phyloP scores from a whole-genome alignment of 2,888 invertebrate species.

The Zhengitettix transpicula region DNA sequence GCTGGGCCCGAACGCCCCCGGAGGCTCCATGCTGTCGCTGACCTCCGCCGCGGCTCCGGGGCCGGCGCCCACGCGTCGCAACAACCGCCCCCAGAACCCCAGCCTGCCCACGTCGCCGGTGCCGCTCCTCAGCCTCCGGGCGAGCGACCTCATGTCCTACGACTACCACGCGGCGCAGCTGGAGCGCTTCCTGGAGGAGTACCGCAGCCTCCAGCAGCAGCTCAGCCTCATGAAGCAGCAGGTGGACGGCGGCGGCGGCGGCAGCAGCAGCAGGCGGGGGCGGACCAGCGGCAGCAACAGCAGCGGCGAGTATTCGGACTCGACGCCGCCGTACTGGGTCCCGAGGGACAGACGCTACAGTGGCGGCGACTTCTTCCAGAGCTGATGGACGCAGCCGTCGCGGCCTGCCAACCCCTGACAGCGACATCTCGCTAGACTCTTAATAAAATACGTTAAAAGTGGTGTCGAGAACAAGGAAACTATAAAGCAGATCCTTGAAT shows the following conservation, averaged over 20 bases:
- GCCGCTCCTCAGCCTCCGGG: slow-evolving; percentile 7
- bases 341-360: slow-evolving; percentile 30
- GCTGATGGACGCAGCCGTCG: slow-evolving; percentile 23
- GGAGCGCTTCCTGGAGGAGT: slow-evolving; percentile 64
- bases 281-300: slow-evolving; percentile 4
- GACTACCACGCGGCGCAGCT: slow-evolving; percentile 66
- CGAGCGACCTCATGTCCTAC: slow-evolving; percentile 32
- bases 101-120: slow-evolving; percentile 48
- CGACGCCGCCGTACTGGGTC: slow-evolving; percentile 26
- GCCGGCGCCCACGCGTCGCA: slow-evolving; percentile 17
- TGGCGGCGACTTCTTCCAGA: slow-evolving; percentile 35
- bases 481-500: too few relatives aligned
- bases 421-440: too few relatives aligned
- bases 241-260: slow-evolving; percentile 26
- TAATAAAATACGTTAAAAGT: too few relatives aligned
- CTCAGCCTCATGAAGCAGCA: slow-evolving; percentile 66
- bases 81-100: slow-evolving; percentile 25
- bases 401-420: too few relatives aligned
- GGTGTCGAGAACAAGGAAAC: too few relatives aligned
- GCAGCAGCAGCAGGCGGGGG: slow-evolving; percentile 2
- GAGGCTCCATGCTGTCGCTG: too few relatives aligned
- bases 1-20: slow-evolving; percentile 20
- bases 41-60: background rate
- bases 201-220: slow-evolving; percentile 58
- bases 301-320: slow-evolving; percentile 4